A percentile compares a stretch with the other conserved stretches of the same genome.
Conservation (phyloP, 2,888 invertebrate genomes). For the Balanococcus diminutus region DNA sequence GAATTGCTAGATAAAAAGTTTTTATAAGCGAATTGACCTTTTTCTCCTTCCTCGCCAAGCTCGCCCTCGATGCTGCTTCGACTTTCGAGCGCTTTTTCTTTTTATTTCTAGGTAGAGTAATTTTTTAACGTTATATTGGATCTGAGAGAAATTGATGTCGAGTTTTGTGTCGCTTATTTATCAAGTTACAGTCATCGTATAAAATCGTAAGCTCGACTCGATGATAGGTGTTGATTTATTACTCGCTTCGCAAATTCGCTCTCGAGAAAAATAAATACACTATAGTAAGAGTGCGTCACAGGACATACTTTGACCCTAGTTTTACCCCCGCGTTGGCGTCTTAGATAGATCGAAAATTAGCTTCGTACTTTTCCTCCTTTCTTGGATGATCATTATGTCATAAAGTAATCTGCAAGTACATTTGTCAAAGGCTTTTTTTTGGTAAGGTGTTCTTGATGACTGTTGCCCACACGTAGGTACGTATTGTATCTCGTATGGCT, state of each 20-base stretch:
- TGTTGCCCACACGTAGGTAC: neutral
- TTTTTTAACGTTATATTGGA: slow-evolving; percentile 32
- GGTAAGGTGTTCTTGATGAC: neutral
- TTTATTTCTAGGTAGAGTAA: neutral
- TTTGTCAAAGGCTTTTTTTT: slow-evolving; percentile 22
- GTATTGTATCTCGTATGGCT: too few relatives aligned
- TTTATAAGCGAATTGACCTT: slow-evolving; percentile 17
- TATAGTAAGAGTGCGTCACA: too few relatives aligned
- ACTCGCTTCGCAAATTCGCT: neutral
- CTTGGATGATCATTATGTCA: neutral
- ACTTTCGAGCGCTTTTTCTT: neutral
- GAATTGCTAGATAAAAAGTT: slow-evolving; percentile 37
- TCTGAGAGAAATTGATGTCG: slow-evolving; percentile 1
- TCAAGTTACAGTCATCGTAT: slow-evolving; percentile 18
- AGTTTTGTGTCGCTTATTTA: slow-evolving; percentile 25
- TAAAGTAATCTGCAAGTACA: neutral
- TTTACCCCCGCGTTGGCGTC: neutral
- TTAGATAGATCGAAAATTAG: slow-evolving; percentile 7
- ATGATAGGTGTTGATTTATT: slow-evolving; percentile 25
- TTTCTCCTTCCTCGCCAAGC: neutral
- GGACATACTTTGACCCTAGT: neutral
- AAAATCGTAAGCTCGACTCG: slow-evolving; percentile 1
- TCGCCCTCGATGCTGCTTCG: neutral
- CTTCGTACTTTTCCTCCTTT: too few relatives aligned
- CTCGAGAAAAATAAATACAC: neutral